Base-by-base conservation (phyloP, 2,113 vertebrate genomes). In the Shinisaurus crocodilurus region DNA sequence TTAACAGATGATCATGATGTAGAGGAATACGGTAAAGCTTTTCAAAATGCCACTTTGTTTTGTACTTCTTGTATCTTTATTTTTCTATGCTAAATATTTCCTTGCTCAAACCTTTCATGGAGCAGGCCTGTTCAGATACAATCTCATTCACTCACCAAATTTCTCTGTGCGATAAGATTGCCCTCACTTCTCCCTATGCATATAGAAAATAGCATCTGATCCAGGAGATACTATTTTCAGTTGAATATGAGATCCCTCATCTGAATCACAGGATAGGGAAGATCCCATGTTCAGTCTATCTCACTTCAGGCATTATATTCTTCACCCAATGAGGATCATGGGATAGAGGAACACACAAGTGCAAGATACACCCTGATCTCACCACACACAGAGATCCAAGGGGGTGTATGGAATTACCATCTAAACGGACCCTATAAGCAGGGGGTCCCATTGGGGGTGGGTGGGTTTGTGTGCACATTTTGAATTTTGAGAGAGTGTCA, bases 11-110 rank as follows among this genome's bases (percentile, higher is more conserved):
- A 99, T 88, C 98, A 98, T 92, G 99, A 99, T 93, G 96, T 98
- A 90, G 99, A 99, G 95, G 99, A 99, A 95, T 98, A 98, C 90
- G 99, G 99, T 99, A 98, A 97, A 96, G 84, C 92, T 95, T 79
- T 20, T 82, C 82, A 90, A 89, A 94, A n/a, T 87, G 82, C 34
- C 79, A 60, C 91, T 93, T 88, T 95, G 93, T 90, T 69, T 80
- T 90, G 20, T n/a, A 57, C 1, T 82, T 93, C 48, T 79, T 85
- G 0, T 82, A 15, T 48, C 57, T 86, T 74, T 89, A 29, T 92
- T 54, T 82, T 65, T 72, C 67, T 87, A 16, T 90, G 45, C 45
- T 92, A 50, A 67, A 77, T 34, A 81, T 67, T 79, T 90, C 2
- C 27, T 40, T 75, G 10, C 16, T 75, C 9, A 57, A 40, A 13